phyloP scores from a whole-genome alignment of 2,888 invertebrate genomes.

The Acanthococcus lagerstroemiae region DNA sequence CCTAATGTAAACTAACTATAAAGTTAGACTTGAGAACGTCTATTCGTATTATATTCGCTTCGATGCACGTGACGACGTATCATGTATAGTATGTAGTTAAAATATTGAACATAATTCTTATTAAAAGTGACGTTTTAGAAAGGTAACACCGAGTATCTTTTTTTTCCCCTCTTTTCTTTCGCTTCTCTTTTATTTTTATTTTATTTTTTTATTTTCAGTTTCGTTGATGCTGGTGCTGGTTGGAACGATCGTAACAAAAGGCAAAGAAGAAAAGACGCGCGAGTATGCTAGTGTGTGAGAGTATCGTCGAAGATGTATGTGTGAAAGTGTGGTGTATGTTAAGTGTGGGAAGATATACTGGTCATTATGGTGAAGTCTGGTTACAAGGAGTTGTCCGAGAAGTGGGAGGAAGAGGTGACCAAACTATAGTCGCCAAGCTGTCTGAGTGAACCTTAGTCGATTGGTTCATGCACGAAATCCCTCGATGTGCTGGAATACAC shows the following conservation, averaged over 20 bases:
- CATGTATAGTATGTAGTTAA: too few relatives aligned
- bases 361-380: slow-evolving; percentile 21
- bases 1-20: too few relatives aligned
- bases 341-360: slow-evolving; percentile 22
- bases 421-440: slow-evolving; percentile 26
- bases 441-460: slow-evolving; percentile 21
- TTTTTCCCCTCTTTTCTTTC: not conserved
- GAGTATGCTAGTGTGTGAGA: too few relatives aligned
- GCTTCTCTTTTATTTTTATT: not conserved
- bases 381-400: not conserved
- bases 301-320: too few relatives aligned
- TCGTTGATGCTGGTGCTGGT: slow-evolving; percentile 3
- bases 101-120: slow-evolving; percentile 21
- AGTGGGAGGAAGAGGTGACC: slow-evolving; percentile 11
- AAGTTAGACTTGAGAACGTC: too few relatives aligned
- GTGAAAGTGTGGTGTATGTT: slow-evolving; percentile 20
- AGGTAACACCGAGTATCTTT: slow-evolving; percentile 14
- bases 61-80: too few relatives aligned
- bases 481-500: too few relatives aligned
- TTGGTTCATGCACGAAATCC: too few relatives aligned
- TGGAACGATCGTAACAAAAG: slow-evolving; percentile 19
- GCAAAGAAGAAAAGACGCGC: slow-evolving; percentile 1
- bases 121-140: slow-evolving; percentile 27
- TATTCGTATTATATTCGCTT: too few relatives aligned
- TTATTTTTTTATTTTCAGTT: not conserved